Base-by-base conservation (phyloP, 2,888 invertebrate species). In the Lypha dubia region DNA sequence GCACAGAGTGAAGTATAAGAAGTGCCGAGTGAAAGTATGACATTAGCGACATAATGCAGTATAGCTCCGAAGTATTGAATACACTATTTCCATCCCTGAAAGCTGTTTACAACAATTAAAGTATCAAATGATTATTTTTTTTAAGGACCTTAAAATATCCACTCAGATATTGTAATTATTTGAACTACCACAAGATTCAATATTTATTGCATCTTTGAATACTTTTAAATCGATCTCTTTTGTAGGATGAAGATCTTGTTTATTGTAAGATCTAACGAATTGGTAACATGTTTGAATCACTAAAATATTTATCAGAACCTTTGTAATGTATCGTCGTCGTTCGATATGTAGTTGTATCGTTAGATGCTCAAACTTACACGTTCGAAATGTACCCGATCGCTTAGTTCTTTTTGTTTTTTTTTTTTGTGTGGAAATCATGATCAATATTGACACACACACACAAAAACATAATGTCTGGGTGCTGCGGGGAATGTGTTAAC, bases 211-310 rank as follows among this genome's bases (percentile, higher is more conserved):
- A 62, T 24, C 51, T 38, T 70, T 70, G 20, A 41, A 49, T 70
- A 3, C 76, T 17, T 77, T 77, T 20, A 60, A 24, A 11, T 32
- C 13, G n/a, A 17, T 38, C 24, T 13, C 28, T 32, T 46, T 65
- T 22, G 32, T 44, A 70, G n/a, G 20, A n/a, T n/a, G n/a, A 62
- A 62, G 46, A 70, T 68, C 17, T 51, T 41, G 35, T 44, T 51
- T 41, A 20, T n/a, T 22, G 15, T 1, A 24, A 41, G 20, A 24
- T 44, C 67, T 80, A 74, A 80, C 74, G 80, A 73, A 74, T 67
- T 80, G 65, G 41, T 80, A 80, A 80, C 51, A 67, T 73, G 41
- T 73, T 70, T 24, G 44, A n/a, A 15, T 24, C 22, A 63, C n/a
- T 28, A 44, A 63, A 44, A 28, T 24, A 53, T 35, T 24, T 53